Evolutionary conservation across 2,888 invertebrate species (phyloP), one percentile per base, ranked within the genome.

Genomic region (Sycophila texana): DNA sequence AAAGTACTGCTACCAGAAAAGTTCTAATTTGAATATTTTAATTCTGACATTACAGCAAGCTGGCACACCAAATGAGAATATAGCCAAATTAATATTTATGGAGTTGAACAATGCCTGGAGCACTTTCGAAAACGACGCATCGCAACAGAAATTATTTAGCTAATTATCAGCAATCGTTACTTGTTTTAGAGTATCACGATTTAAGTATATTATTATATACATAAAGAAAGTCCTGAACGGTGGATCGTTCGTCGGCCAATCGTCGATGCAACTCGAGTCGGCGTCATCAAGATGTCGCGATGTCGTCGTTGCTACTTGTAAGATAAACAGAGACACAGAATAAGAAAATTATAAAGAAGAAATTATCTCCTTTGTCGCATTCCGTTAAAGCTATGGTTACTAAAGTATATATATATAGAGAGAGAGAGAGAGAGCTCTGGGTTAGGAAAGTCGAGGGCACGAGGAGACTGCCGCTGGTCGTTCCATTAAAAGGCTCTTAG

Each of bases 41-140:
- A 39, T 77, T 83, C 88, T 84, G 84, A 76, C 83, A 85, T 93
- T 91, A 3, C 92, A 99, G 98, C 96, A 98, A 94, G 94, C 95
- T 87, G 98, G 98, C 51, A 97, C 97, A 4, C 94, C 95, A 39
- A 96, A 99, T 89, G 98, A 99, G 91, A 95, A 95, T 85, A 92
- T 99, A 85, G 99, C 99, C 12, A 98, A 97, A 92, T 92, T 98
- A 90, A 97, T 99, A 88, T 99, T 99, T 91, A 98, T 99, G 95
- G 99, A 99, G 92, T 92, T 99, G 84, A 99, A 99, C 91, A 99
- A 99, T 90, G 99, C 99, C 22, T 99, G 99, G 98, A 96, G 95
- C 86, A 97, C 98, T 89, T 99, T 99, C 91, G 98, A 98, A 90
- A 95, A 94, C 88, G 96, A 96, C 90, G 92, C 94, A 80, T 93